A percentile compares a stretch with the other conserved stretches of the same genome.
phyloP scores from a whole-genome alignment of 2,888 invertebrate genomes.

The Diarsia dahlii region DNA sequence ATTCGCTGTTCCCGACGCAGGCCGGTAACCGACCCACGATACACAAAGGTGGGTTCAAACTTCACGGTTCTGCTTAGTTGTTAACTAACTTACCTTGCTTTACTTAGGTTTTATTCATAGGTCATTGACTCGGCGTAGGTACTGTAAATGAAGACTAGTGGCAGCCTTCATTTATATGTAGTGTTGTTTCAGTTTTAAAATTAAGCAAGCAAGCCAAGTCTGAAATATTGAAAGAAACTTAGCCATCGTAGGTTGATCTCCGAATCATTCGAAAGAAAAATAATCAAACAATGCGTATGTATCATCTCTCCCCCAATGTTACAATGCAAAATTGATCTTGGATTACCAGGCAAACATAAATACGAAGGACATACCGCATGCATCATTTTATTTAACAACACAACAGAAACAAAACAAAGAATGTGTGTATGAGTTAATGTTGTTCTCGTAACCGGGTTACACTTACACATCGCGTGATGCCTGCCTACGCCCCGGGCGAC shows the following conservation, averaged over 20 bases:
- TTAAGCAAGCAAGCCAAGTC: neutral
- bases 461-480: constrained; percentile 68
- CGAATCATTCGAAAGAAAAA: neutral
- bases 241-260: neutral
- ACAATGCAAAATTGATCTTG: constrained; percentile 38
- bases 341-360: constrained; percentile 56
- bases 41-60: constrained; percentile 89
- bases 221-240: constrained; percentile 4
- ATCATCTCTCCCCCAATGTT: constrained; percentile 4
- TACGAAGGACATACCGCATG: constrained; percentile 14
- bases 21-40: constrained; percentile 84
- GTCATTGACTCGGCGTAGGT: constrained; percentile 38
- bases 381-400: constrained; percentile 21
- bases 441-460: constrained; percentile 64
- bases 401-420: constrained; percentile 48
- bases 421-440: constrained; percentile 30
- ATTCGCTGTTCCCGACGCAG: constrained; percentile 92
- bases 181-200: constrained; percentile 25
- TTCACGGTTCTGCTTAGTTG: constrained; percentile 37
- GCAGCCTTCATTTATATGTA: neutral
- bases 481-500: constrained; percentile 71
- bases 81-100: constrained; percentile 33
- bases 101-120: constrained; percentile 41
- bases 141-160: constrained; percentile 1
- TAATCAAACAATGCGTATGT: neutral